Evolutionary conservation across 1,140 invertebrate genomes (phyloP).

Genomic region (Himalopsyche phryganea): DNA sequence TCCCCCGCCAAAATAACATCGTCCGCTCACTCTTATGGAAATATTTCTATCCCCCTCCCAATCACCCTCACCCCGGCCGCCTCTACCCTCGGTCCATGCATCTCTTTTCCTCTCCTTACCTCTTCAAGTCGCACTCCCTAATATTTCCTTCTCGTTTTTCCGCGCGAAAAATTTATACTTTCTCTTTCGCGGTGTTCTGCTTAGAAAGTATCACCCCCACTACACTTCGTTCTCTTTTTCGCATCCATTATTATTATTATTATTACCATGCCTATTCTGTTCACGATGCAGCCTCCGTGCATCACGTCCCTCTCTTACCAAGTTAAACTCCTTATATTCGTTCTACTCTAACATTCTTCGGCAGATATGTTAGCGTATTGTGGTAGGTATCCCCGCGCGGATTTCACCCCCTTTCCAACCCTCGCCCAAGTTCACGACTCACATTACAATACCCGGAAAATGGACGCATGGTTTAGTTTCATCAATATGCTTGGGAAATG

Average conservation of each 20-base stretch:
- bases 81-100: conserved; percentile 7
- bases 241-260: no score
- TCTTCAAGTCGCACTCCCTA: background rate
- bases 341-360: no score
- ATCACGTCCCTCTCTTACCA: no score
- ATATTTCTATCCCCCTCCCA: background rate
- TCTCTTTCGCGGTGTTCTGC: background rate
- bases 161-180: background rate
- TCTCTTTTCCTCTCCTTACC: background rate
- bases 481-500: background rate
- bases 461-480: conserved; percentile 13
- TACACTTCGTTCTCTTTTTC: no score
- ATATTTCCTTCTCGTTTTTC: conserved; percentile 5
- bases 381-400: background rate
- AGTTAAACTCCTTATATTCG: no score
- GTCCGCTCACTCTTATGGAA: conserved; percentile 3
- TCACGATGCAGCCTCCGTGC: no score
- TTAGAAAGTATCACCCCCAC: background rate
- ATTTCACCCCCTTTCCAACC: conserved; percentile 1
- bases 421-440: background rate
- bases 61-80: background rate
- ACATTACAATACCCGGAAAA: conserved; percentile 7
- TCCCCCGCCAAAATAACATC: conserved; percentile 4
- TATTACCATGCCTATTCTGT: no score
- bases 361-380: no score